These are phyloP conservation scores for Paguma larvata DNA, from an alignment of 2,797 vertebrate species.

Conservation along the genomic window DNA sequence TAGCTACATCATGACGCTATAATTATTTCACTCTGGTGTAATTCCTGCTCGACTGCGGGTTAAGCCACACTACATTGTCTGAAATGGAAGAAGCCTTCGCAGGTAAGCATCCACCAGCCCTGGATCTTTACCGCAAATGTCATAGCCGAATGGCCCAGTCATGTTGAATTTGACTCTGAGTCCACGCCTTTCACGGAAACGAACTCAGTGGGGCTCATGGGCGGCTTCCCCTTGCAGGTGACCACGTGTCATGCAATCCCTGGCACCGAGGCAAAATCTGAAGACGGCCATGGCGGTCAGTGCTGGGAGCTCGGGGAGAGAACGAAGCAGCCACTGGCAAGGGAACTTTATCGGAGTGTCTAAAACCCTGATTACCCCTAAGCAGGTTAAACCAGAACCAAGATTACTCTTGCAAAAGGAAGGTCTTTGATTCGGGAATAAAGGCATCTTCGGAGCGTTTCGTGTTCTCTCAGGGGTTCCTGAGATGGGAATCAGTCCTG, in stretches of 20 bases:
- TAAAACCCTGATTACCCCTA: not conserved
- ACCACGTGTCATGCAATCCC: not conserved
- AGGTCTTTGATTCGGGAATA: not conserved
- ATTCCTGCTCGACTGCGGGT: not conserved
- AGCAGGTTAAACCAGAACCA: not conserved
- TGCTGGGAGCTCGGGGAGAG: not conserved
- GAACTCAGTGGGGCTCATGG: not conserved
- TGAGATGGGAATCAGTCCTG: not conserved
- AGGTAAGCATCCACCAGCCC: not conserved
- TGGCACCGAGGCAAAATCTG: not conserved
- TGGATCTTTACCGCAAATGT: not conserved
- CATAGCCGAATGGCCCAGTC: not conserved
- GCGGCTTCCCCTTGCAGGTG: not conserved
- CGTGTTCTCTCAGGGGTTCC: not conserved
- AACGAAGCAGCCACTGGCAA: not conserved
- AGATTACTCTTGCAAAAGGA: slow-evolving; percentile 22
- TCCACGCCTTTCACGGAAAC: not conserved
- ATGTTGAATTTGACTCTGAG: not conserved
- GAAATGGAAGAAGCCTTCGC: not conserved
- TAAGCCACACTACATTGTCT: not conserved
- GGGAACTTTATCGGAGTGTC: not conserved
- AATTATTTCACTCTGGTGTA: slow-evolving; percentile 49
- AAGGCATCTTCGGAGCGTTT: not conserved
- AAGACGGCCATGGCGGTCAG: not conserved
- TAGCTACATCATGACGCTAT: not conserved